Conservation (phyloP, 2,888 invertebrate genomes). For the Nomada fabriciana region DNA sequence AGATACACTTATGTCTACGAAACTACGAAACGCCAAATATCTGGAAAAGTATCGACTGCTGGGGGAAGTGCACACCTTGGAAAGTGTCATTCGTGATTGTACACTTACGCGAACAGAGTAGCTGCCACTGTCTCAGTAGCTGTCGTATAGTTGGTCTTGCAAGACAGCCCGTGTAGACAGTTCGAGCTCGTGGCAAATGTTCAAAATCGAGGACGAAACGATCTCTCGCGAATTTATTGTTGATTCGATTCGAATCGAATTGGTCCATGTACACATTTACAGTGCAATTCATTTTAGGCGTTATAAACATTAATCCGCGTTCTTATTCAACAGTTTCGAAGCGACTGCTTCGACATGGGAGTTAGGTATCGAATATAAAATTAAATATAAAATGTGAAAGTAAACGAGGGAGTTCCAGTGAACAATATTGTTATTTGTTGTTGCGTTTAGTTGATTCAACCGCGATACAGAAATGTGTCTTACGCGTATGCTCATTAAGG, state of each 20-base stretch:
- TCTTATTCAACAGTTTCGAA: neutral
- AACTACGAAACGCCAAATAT: neutral
- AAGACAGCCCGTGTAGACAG: constrained; percentile 19
- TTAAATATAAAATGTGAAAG: neutral
- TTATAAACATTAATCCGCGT: neutral
- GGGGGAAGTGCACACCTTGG: constrained; percentile 4
- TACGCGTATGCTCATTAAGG: neutral
- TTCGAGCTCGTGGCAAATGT: neutral
- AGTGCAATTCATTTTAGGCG: no score
- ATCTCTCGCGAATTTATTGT: no score
- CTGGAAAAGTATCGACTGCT: neutral
- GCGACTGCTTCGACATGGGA: no score
- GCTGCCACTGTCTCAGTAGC: constrained; percentile 22
- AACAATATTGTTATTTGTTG: neutral
- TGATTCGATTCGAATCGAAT: no score
- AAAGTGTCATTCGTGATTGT: constrained; percentile 35
- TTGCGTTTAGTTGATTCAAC: neutral
- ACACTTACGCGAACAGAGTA: constrained; percentile 22
- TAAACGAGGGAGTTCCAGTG: neutral
- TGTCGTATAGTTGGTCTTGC: constrained; percentile 25
- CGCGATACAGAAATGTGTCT: neutral
- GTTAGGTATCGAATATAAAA: neutral
- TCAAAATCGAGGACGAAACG: no score
- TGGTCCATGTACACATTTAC: no score
- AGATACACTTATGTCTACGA: no score